Evolutionary conservation across 2,888 invertebrate genomes (phyloP).

Genomic region (Pyrrhosoma nymphula): DNA sequence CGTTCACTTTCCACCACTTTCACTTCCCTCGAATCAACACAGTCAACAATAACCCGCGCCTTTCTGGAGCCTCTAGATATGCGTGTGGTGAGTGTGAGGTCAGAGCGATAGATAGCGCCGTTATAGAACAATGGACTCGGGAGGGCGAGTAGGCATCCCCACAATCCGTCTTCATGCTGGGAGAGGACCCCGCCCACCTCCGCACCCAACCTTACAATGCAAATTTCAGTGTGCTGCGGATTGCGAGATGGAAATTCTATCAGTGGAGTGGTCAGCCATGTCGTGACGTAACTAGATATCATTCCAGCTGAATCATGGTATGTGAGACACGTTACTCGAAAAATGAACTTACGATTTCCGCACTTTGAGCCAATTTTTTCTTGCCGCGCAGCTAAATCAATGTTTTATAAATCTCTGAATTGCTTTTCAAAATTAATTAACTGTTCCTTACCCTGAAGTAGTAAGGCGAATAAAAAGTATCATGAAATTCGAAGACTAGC

Average conservation of each 20-base stretch:
- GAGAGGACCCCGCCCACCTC: not conserved
- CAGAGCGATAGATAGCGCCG: not conserved
- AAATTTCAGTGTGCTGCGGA: not conserved
- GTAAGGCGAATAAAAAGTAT: too few relatives aligned
- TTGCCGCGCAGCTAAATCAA: too few relatives aligned
- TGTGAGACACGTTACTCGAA: too few relatives aligned
- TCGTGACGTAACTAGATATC: too few relatives aligned
- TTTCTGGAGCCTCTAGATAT: too few relatives aligned
- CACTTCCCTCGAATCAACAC: constrained; percentile 11
- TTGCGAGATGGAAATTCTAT: not conserved
- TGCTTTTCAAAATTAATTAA: too few relatives aligned
- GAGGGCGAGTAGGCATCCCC: not conserved
- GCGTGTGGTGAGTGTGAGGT: not conserved
- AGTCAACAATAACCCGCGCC: constrained; percentile 1
- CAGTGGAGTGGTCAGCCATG: not conserved
- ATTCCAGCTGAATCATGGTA: too few relatives aligned
- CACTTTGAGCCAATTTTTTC: too few relatives aligned
- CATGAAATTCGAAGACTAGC: too few relatives aligned
- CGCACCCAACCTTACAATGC: not conserved
- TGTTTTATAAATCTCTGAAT: too few relatives aligned
- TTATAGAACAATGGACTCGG: not conserved
- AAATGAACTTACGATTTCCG: too few relatives aligned
- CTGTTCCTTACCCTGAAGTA: too few relatives aligned
- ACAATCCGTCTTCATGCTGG: not conserved
- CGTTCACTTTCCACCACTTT: constrained; percentile 18